phyloP scores from a whole-genome alignment of 2,797 vertebrate genomes.

The Clarias platycephalus region DNA sequence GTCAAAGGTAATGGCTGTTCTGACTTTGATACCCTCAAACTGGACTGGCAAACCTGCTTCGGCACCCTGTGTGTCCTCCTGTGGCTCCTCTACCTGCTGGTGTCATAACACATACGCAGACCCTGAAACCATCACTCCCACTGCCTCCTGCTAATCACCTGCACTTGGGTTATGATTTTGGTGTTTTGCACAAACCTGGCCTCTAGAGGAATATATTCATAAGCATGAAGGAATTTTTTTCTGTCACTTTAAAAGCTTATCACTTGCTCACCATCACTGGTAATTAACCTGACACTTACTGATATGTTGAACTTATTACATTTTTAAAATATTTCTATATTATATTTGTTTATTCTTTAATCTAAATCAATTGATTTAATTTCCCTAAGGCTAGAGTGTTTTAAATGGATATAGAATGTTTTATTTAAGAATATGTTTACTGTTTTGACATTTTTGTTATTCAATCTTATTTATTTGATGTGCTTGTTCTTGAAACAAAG shows the following conservation, averaged over 20 bases:
- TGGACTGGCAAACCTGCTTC: conserved; percentile 72
- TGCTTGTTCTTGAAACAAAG: background rate
- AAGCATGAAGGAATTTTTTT: conserved; percentile 13
- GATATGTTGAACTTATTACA: background rate
- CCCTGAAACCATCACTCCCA: conserved; percentile 24
- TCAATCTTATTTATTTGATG: background rate
- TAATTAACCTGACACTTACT: conserved; percentile 2
- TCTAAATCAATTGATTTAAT: background rate
- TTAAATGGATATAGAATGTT: background rate
- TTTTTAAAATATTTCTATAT: background rate
- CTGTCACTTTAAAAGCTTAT: background rate
- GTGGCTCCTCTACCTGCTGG: conserved; percentile 82
- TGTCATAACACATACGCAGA: conserved; percentile 60
- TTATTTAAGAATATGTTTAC: background rate
- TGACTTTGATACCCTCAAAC: conserved; percentile 60
- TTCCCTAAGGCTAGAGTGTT: background rate
- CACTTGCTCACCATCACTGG: conserved; percentile 19
- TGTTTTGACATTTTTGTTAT: background rate
- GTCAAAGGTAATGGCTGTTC: conserved; percentile 75
- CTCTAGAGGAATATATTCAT: background rate
- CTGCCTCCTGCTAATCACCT: conserved; percentile 15
- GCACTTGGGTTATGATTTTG: conserved; percentile 17
- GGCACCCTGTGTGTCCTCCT: conserved; percentile 80
- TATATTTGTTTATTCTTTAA: background rate
- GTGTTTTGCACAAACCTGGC: conserved; percentile 22